Evolutionary conservation across 2,113 vertebrate species (phyloP).

Genomic region (Ictalurus punctatus): DNA sequence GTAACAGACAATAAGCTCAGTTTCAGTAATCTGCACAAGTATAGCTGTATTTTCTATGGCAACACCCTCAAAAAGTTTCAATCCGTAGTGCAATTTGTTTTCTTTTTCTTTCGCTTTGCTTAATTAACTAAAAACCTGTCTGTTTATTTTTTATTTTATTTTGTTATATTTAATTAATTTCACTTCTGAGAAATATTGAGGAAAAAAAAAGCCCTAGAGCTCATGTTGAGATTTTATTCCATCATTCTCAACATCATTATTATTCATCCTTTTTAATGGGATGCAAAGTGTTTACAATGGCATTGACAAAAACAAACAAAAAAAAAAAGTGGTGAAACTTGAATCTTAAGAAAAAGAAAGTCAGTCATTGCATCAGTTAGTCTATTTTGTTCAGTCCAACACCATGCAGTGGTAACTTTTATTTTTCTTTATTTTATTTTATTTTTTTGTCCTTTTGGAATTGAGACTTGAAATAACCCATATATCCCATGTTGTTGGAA

Average conservation of each 20-base stretch:
- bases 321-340: slow-evolving; percentile 72
- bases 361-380: slow-evolving; percentile 65
- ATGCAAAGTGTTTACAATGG: slow-evolving; percentile 77
- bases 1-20: slow-evolving; percentile 41
- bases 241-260: slow-evolving; percentile 66
- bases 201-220: slow-evolving; percentile 62
- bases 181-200: slow-evolving; percentile 48
- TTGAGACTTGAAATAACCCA: slow-evolving; percentile 80
- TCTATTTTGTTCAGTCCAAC: slow-evolving; percentile 58
- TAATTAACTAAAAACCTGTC: slow-evolving; percentile 56
- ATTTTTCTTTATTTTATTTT: not conserved
- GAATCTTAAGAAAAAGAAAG: slow-evolving; percentile 75
- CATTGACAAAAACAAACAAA: slow-evolving; percentile 62
- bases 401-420: slow-evolving; percentile 60
- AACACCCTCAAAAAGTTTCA: slow-evolving; percentile 45
- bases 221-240: slow-evolving; percentile 63
- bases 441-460: slow-evolving; percentile 64
- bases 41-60: slow-evolving; percentile 56
- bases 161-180: slow-evolving; percentile 58
- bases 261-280: slow-evolving; percentile 67
- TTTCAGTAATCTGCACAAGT: slow-evolving; percentile 60
- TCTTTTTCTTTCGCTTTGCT: slow-evolving; percentile 59
- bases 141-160: slow-evolving; percentile 45
- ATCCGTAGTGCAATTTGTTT: slow-evolving; percentile 55
- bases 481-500: slow-evolving; percentile 76